Base-by-base conservation (phyloP, 2,888 invertebrate genomes). In the Andrena praecox region DNA sequence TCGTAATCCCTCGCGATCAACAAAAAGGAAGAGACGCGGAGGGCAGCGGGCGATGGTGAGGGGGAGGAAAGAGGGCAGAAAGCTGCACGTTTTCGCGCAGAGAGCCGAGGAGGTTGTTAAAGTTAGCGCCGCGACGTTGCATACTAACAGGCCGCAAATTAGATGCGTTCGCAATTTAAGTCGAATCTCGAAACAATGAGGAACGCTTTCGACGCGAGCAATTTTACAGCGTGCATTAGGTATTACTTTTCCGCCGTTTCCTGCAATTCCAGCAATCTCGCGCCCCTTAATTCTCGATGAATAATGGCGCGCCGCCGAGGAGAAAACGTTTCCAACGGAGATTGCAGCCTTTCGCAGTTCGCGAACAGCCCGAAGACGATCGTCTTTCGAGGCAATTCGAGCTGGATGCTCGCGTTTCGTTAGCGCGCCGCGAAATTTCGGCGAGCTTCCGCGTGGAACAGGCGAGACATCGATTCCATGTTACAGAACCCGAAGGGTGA, bases 81-180 rank as follows among this genome's bases (percentile, higher is more conserved):
- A n/a, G n/a, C 12, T 33, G 5, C 31, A 50, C 56, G 68, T 72
- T 64, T 54, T 33, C 27, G n/a, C 62, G 7, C 48, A 48, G 20
- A n/a, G 16, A 33, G 50, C 10, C 48, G 33, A 52, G 29, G 33
- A 24, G 59, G 73, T 56, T 68, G 72, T 80, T 82, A 74, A 82
- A 84, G 68, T 75, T 59, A 71, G 67, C 24, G 8, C 10, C 27
- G 16, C 73, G 63, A 20, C 60, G 68, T 81, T 74, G 74, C 81
- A 70, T 63, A 70, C 33, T 66, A 52, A 68, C 59, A 24, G 69
- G n/a, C 56, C 66, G 67, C 66, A 68, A 82, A 84, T 84, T 77
- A 56, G 63, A n/a, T n/a, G 50, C 33, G 62, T 66, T 81, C 63
- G 77, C 75, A 60, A 82, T 74, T 71, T 75, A 71, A 83, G 50